Base-by-base conservation (phyloP, 2,888 invertebrate species). In the Anoncus sp. region DNA sequence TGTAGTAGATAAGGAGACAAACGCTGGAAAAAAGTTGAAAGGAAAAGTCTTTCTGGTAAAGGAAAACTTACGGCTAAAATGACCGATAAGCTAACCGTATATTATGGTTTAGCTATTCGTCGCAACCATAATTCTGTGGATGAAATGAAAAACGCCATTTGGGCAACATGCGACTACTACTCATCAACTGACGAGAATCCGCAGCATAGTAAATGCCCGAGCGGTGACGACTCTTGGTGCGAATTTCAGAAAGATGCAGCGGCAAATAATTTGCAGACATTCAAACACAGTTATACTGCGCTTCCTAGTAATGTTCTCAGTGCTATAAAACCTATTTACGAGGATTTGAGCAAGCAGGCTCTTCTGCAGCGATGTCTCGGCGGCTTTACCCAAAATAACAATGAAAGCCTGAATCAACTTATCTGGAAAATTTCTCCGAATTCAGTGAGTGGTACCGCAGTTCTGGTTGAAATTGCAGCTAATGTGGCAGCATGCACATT, bases 121-220 rank as follows among this genome's bases (percentile, higher is more conserved):
- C 59, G 65, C 18, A 73, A 81, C 22, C 57, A 24, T 38, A 16
- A 63, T 38, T 83, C 77, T 10, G 73, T 77, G 12, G 53, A 77
- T 14, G 72, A 81, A 40, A 80, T 81, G 78, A 77, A 71, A 49
- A 79, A 75, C 18, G 81, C 74, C 10, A 78, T 83, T 16, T 81
- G 81, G 81, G 81, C 78, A 49, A 82, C 53, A 7, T 27, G 3
- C 27, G 14, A n/a, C 7, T 16, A 53, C 53, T 53, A 31, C 27
- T 27, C 31, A 16, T 79, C 40, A 18, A 62, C 62, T 2, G 82
- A 88, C 75, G 79, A 87, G 57, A 84, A 86, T 31, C 70, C 59
- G 16, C 83, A 86, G 71, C 87, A 89, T 77, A 63, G 81, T 60
- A n/a, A 60, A 73, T 63, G 51, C 55, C 31, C 16, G n/a, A 31